Conservation (phyloP, 2,113 vertebrate genomes). For the Ochotona princeps region DNA sequence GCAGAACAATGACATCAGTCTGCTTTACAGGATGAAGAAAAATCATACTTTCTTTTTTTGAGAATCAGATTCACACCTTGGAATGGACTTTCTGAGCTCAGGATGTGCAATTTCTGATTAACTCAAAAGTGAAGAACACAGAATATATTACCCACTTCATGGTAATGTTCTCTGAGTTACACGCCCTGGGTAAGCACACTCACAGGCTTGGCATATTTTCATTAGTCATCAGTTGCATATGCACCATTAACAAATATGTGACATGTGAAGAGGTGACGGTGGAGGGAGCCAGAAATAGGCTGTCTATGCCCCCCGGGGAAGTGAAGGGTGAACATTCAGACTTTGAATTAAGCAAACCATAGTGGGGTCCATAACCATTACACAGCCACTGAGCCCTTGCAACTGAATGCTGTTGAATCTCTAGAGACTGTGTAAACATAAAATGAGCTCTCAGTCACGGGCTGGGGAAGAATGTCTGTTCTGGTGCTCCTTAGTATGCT, state of each 20-base stretch:
- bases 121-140: neutral
- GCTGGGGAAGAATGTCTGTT: neutral
- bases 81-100: constrained; percentile 37
- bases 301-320: neutral
- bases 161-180: neutral
- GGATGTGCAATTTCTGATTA: constrained; percentile 54
- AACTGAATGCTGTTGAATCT: neutral
- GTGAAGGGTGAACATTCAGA: neutral
- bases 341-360: neutral
- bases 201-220: neutral
- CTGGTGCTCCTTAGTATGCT: neutral
- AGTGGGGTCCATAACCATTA: neutral
- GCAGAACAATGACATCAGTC: neutral
- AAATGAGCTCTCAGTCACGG: neutral
- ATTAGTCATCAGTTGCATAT: neutral
- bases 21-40: neutral
- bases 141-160: constrained; percentile 6
- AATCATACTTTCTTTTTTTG: constrained; percentile 12
- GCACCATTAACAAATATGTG: constrained; percentile 36
- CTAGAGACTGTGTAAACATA: neutral
- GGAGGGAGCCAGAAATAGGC: constrained; percentile 21
- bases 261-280: constrained; percentile 11
- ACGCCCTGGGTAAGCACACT: neutral
- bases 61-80: constrained; percentile 26
- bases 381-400: neutral